Evolutionary conservation across 2,888 invertebrate genomes (phyloP).

Genomic region (Drosophila ustulata): DNA sequence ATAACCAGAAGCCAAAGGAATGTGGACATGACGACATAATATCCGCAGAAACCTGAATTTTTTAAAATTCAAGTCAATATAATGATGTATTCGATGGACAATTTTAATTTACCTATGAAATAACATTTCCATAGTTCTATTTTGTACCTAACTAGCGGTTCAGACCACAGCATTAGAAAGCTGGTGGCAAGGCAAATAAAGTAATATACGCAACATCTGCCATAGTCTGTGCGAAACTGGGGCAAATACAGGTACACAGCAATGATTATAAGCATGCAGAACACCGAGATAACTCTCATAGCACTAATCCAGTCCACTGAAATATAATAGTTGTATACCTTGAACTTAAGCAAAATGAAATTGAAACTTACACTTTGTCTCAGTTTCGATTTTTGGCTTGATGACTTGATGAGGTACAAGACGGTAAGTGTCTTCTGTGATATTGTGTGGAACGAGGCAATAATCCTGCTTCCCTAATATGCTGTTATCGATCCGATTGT

Average conservation of each 20-base stretch:
- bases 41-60: constrained; percentile 73
- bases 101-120: neutral
- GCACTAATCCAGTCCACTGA: constrained; percentile 86
- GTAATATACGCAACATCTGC: constrained; percentile 12
- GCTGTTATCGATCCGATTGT: neutral
- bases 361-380: constrained; percentile 1
- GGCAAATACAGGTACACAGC: constrained; percentile 22
- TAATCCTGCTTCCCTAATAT: neutral
- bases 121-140: neutral
- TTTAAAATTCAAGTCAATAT: neutral
- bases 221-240: neutral
- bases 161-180: constrained; percentile 9
- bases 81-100: neutral
- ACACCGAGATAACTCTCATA: constrained; percentile 86
- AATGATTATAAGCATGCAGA: constrained; percentile 89
- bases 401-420: neutral
- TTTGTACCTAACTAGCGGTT: neutral
- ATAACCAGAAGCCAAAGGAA: constrained; percentile 94
- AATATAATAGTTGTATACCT: constrained; percentile 45
- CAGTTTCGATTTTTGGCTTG: neutral
- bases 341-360: no score
- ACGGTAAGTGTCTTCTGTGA: neutral
- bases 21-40: constrained; percentile 90
- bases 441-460: constrained; percentile 15
- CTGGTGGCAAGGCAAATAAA: constrained; percentile 13